Evolutionary conservation across 2,888 invertebrate genomes (phyloP).

Genomic region (Metopia argyrocephala): DNA sequence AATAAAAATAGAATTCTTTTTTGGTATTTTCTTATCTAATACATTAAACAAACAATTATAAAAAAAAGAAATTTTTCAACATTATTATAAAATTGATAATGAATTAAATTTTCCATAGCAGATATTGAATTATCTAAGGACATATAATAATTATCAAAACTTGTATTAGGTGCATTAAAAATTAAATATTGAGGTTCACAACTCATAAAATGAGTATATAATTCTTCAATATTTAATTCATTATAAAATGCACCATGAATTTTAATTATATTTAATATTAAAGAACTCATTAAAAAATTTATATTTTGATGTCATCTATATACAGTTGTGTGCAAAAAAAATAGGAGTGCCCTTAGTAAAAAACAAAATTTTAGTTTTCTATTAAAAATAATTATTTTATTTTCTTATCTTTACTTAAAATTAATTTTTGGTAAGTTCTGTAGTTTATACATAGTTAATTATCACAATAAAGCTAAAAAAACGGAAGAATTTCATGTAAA

Average conservation of each 20-base stretch:
- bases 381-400: too few relatives aligned
- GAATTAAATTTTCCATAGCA: constrained; percentile 10
- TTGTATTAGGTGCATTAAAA: constrained; percentile 44
- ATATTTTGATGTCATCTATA: constrained; percentile 41
- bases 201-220: constrained; percentile 34
- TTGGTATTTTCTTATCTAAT: constrained; percentile 15
- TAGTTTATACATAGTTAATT: too few relatives aligned
- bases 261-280: constrained; percentile 40
- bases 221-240: constrained; percentile 39
- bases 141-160: constrained; percentile 45
- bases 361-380: too few relatives aligned
- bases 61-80: constrained; percentile 1
- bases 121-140: constrained; percentile 22
- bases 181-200: constrained; percentile 52
- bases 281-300: constrained; percentile 30
- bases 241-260: constrained; percentile 35
- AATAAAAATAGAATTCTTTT: constrained; percentile 35
- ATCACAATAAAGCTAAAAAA: too few relatives aligned
- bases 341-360: too few relatives aligned
- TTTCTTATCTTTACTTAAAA: too few relatives aligned
- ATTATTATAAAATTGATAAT: constrained; percentile 34
- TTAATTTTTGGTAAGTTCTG: too few relatives aligned
- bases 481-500: too few relatives aligned
- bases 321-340: too few relatives aligned
- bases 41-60: constrained; percentile 24